These are phyloP conservation scores for Labroides dimidiatus DNA, from an alignment of 2,797 vertebrate species.

Conservation along the genomic window DNA sequence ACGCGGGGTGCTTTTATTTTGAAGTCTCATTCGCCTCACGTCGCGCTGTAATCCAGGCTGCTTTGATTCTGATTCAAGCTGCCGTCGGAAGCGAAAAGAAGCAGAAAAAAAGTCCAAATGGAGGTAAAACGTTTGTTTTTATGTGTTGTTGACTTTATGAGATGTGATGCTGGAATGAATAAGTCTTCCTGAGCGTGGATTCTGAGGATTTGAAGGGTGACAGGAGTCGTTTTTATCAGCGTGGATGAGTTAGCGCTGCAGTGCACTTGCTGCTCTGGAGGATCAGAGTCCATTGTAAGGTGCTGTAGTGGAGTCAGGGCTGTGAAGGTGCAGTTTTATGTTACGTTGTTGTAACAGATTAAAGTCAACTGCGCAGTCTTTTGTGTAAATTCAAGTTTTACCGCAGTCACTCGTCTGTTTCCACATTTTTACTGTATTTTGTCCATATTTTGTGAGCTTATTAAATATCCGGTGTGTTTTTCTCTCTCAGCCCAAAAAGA, in stretches of 20 bases:
- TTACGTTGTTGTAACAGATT: too few relatives aligned
- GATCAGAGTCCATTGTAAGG: constrained; percentile 60
- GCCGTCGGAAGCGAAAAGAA: not conserved
- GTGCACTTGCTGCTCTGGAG: not conserved
- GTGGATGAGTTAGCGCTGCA: not conserved
- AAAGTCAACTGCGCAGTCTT: too few relatives aligned
- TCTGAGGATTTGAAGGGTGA: not conserved
- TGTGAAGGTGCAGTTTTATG: not conserved
- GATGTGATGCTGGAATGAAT: accelerated
- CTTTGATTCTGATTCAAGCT: not conserved
- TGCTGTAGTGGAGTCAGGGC: not conserved
- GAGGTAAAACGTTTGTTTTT: constrained; percentile 42
- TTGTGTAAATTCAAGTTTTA: too few relatives aligned
- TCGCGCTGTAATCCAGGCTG: not conserved
- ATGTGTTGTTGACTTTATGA: not conserved
- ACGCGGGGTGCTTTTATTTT: constrained; percentile 33
- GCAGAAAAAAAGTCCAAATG: constrained; percentile 30
- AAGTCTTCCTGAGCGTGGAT: accelerated
- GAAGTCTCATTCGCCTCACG: not conserved
- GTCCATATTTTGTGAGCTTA: not conserved
- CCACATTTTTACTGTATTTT: not conserved
- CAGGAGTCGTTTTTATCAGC: not conserved
- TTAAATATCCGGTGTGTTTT: accelerated
- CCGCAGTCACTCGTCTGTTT: not conserved
- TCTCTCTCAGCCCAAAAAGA: constrained; percentile 78